Percentiles rank a stretch among this genome's conserved stretches.
Conservation (phyloP, 2,888 invertebrate genomes). For the Dimorphilus gyrociliatus region DNA sequence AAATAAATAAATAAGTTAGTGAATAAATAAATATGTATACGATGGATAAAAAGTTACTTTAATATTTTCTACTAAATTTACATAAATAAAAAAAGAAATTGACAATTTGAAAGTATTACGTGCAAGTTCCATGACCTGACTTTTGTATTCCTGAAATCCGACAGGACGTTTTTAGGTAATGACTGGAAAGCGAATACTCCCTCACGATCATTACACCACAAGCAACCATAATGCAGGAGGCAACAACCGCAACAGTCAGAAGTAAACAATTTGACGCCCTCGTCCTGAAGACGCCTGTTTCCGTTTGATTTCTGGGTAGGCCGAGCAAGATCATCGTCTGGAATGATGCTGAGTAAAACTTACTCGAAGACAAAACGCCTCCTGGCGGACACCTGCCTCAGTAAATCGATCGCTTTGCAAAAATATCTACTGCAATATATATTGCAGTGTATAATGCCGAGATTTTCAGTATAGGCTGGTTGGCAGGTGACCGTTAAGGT, state of each 20-base stretch:
- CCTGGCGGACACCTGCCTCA: too few species aligned
- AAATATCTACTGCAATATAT: too few species aligned
- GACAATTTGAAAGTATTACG: slow-evolving; percentile 1
- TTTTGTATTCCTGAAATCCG: too few species aligned
- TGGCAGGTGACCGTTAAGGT: too few species aligned
- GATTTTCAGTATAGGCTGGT: too few species aligned
- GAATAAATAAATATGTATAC: slow-evolving; percentile 1
- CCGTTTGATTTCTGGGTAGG: too few species aligned
- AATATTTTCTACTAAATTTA: background rate
- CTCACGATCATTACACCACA: slow-evolving; percentile 14
- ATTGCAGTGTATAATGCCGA: too few species aligned
- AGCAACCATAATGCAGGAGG: slow-evolving; percentile 12
- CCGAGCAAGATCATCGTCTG: too few species aligned
- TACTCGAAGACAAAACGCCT: too few species aligned
- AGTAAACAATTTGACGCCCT: slow-evolving; percentile 12
- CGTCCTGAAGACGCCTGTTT: too few species aligned
- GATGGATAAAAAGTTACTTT: background rate
- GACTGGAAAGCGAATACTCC: slow-evolving; percentile 11
- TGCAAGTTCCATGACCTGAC: slow-evolving; percentile 9
- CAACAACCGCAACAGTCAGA: slow-evolving; percentile 11
- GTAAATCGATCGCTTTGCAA: too few species aligned
- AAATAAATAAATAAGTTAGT: slow-evolving; percentile 1
- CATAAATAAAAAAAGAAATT: slow-evolving; percentile 1
- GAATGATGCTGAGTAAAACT: too few species aligned
- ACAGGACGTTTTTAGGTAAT: slow-evolving; percentile 10